phyloP scores from a whole-genome alignment of 2,113 vertebrate genomes.

The Piprites chloris region DNA sequence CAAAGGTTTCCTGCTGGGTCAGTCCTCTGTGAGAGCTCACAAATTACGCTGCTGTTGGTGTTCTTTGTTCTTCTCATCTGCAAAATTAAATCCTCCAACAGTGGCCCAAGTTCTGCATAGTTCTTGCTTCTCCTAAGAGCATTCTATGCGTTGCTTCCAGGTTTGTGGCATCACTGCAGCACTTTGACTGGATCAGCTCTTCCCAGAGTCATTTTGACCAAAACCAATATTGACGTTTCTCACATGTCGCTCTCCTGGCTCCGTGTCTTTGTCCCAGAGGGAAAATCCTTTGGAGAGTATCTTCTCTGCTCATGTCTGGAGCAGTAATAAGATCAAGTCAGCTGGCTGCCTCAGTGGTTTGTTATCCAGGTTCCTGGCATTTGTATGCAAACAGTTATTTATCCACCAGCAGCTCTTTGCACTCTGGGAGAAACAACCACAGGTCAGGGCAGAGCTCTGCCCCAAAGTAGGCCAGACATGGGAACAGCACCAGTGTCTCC shows the following conservation, averaged over 20 bases:
- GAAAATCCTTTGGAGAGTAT: not conserved
- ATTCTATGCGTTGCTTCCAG: not conserved
- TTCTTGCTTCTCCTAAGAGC: not conserved
- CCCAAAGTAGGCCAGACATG: not conserved
- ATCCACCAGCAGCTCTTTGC: not conserved
- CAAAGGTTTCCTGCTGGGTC: not conserved
- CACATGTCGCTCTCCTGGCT: not conserved
- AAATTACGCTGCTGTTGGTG: not conserved
- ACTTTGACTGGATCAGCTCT: not conserved
- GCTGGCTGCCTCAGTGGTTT: not conserved
- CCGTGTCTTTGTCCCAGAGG: not conserved
- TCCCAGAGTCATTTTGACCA: not conserved
- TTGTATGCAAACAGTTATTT: not conserved
- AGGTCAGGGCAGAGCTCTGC: not conserved
- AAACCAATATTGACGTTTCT: not conserved
- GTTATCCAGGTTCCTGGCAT: not conserved
- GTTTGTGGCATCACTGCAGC: not conserved
- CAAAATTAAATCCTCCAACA: not conserved
- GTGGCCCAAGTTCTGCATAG: not conserved
- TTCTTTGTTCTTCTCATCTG: not conserved
- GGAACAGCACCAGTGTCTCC: not conserved
- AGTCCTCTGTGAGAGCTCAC: not conserved
- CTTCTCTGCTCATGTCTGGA: not conserved
- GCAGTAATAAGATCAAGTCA: not conserved
- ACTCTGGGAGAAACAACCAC: not conserved